phyloP scores from a whole-genome alignment of 2,797 vertebrate genomes.

The Nannoperca obscura region DNA sequence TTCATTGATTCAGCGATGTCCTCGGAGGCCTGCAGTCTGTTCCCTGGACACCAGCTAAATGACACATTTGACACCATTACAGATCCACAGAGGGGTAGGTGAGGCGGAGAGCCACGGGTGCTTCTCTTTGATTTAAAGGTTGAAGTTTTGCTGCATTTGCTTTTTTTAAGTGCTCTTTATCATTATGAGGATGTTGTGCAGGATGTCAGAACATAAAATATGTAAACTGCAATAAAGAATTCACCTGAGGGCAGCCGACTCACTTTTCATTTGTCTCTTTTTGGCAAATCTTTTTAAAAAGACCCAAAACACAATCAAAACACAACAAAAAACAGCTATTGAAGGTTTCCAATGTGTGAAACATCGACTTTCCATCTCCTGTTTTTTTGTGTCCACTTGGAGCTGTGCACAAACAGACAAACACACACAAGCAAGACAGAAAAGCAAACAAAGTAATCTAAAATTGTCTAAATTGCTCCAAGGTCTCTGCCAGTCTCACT shows the following conservation, averaged over 20 bases:
- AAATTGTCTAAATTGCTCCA: conserved; percentile 66
- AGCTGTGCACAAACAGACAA: not conserved
- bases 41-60: conserved; percentile 17
- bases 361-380: conserved; percentile 29
- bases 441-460: conserved; percentile 55
- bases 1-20: conserved; percentile 42
- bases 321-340: conserved; percentile 19
- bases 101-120: not conserved
- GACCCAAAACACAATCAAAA: conserved; percentile 10
- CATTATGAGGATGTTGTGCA: not conserved
- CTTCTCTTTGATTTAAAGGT: conserved; percentile 12
- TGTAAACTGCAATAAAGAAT: conserved; percentile 13
- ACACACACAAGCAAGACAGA: conserved; percentile 5
- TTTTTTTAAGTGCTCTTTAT: conserved; percentile 13
- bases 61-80: conserved; percentile 37
- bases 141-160: not conserved
- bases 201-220: not conserved
- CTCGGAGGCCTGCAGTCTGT: conserved; percentile 11
- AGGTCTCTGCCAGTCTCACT: conserved; percentile 49
- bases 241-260: not conserved
- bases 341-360: conserved; percentile 18
- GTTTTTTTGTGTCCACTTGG: conserved; percentile 4
- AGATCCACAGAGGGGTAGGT: not conserved
- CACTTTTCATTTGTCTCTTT: not conserved
- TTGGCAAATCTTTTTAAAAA: conserved; percentile 14